Conservation (phyloP, 2,113 vertebrate species). For the Lanius collurio region DNA sequence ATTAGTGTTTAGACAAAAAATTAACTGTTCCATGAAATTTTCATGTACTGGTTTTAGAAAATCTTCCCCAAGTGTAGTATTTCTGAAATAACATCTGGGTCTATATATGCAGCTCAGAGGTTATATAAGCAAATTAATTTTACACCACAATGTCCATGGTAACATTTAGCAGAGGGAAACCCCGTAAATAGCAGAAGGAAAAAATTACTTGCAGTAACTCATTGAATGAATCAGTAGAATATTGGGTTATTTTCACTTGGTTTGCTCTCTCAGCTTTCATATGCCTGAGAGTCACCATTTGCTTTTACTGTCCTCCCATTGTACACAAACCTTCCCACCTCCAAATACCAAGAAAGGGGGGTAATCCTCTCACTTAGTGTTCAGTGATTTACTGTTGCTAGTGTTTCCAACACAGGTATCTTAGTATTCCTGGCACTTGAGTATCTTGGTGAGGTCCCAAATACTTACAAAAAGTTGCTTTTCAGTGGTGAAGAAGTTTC, state of each 20-base stretch:
- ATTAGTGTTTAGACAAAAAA: not conserved
- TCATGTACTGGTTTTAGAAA: not conserved
- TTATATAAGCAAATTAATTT: conserved; percentile 40
- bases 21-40: not conserved
- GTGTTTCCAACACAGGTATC: not conserved
- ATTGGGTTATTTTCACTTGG: not conserved
- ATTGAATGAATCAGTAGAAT: conserved; percentile 16
- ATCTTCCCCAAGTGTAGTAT: not conserved
- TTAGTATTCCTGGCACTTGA: not conserved
- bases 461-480: not conserved
- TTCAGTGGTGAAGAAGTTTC: not conserved
- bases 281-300: not conserved
- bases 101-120: not conserved
- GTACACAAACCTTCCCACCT: not conserved
- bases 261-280: not conserved
- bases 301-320: not conserved
- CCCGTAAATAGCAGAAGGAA: not conserved
- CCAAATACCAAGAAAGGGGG: not conserved
- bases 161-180: conserved; percentile 25
- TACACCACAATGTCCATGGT: not conserved
- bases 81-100: conserved; percentile 21
- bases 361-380: not conserved
- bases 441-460: not conserved
- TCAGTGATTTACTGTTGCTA: not conserved
- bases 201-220: conserved; percentile 21